Evolutionary conservation across 2,113 vertebrate species (phyloP), one percentile per base, ranked within the genome.

Genomic region (Melospiza melodia): DNA sequence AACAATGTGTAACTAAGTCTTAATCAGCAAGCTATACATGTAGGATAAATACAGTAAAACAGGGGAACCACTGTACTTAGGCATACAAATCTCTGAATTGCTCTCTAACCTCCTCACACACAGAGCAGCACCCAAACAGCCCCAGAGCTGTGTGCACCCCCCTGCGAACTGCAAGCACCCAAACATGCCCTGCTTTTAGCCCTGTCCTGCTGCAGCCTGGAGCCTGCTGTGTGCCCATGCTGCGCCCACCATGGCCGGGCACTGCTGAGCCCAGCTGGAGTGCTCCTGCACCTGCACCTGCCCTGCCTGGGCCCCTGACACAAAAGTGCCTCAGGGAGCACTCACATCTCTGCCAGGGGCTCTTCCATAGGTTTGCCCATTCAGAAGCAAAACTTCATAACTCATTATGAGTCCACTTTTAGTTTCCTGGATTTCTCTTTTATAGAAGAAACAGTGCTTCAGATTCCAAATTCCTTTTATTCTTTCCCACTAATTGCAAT

Each of bases 141-240:
- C 24, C 2, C 6, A 19, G 51, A 55, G 31, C 24, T 77, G 15
- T 6, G 65, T 10, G 2, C 28, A 30, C 37, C 4, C 4, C 18
- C 31, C 5, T 43, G 41, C 41, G 11, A 41, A 5, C 49, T 44
- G 31, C 54, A 18, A 48, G 20, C 48, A 18, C 3, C 0, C 49
- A 15, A 48, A 23, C 48, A 18, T 2, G 0, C 0, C 12, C 27
- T 18, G 6, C 25, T 46, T 35, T 10, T 19, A 5, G 15, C 39
- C 25, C 25, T 41, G 37, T 73, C 30, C 33, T 0, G 4, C 62
- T 18, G 80, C 52, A 59, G 63, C 39, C 74, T 28, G 0, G 1
- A 39, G 58, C 41, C 6, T 2, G 20, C 9, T 9, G 20, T 1
- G 23, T n/a, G 55, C 51, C 44, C 3, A 0, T 3, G 28, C n/a